Evolutionary conservation across 2,797 vertebrate genomes (phyloP).

Genomic region (Hyperoplus immaculatus): DNA sequence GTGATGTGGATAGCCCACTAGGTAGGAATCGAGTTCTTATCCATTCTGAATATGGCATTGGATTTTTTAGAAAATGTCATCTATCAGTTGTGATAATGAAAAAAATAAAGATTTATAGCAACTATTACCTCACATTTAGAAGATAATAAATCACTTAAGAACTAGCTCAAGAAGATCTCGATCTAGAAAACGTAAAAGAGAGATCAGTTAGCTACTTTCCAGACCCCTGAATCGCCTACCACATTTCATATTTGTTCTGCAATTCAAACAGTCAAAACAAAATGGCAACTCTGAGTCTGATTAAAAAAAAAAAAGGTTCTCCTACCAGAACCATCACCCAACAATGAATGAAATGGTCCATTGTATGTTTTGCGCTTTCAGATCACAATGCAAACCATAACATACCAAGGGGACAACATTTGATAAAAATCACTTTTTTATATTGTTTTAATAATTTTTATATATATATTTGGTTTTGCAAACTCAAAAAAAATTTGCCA

Average conservation of each 20-base stretch:
- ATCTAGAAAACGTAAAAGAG: background rate
- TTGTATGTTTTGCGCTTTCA: background rate
- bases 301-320: background rate
- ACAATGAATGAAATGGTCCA: background rate
- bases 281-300: background rate
- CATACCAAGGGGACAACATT: background rate
- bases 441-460: background rate
- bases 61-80: background rate
- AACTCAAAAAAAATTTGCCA: slow-evolving; percentile 31
- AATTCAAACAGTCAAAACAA: background rate
- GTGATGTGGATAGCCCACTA: background rate
- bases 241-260: background rate
- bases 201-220: background rate
- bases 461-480: slow-evolving; percentile 7
- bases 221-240: background rate
- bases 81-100: background rate
- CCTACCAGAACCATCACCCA: background rate
- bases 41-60: background rate
- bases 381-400: slow-evolving; percentile 21
- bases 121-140: background rate
- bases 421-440: slow-evolving; percentile 5
- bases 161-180: background rate
- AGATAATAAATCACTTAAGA: background rate
- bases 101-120: background rate
- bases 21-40: background rate